Evolutionary conservation across 1,140 invertebrate species (phyloP).

Genomic region (Andricus grossulariae): DNA sequence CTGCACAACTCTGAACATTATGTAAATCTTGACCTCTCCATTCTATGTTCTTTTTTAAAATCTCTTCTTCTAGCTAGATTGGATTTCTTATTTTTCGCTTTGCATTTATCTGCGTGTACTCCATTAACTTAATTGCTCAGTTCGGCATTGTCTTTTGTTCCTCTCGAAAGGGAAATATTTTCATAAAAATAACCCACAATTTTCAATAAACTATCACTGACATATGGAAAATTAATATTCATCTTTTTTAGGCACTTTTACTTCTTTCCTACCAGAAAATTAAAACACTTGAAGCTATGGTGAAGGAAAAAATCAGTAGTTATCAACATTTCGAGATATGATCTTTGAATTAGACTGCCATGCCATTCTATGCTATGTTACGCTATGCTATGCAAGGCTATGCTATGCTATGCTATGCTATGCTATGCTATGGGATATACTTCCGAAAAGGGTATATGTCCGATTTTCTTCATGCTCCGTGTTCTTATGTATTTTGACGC

Average conservation of each 20-base stretch:
- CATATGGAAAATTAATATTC: background rate
- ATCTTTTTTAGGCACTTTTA: background rate
- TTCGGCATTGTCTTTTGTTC: slow-evolving; percentile 18
- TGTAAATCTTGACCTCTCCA: slow-evolving; percentile 21
- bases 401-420: too few relatives aligned
- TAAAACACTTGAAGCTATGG: background rate
- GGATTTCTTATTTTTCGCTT: slow-evolving; percentile 29
- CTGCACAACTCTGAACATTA: background rate
- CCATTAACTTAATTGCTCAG: slow-evolving; percentile 25
- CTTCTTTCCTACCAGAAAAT: slow-evolving; percentile 6
- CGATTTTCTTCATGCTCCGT: too few relatives aligned
- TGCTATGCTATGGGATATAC: too few relatives aligned
- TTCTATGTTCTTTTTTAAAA: slow-evolving; percentile 20
- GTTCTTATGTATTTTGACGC: too few relatives aligned
- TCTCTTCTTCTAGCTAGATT: slow-evolving; percentile 18
- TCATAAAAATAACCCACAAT: background rate
- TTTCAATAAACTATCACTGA: slow-evolving; percentile 11
- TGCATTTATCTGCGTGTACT: slow-evolving; percentile 17
- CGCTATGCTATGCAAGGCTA: too few relatives aligned
- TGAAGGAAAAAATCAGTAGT: background rate
- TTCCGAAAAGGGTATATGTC: too few relatives aligned
- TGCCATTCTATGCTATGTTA: too few relatives aligned
- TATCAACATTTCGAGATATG: background rate
- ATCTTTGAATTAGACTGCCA: background rate
- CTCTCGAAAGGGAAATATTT: background rate